Evolutionary conservation across 2,797 vertebrate genomes (phyloP).

Genomic region (Tragopan temminckii): DNA sequence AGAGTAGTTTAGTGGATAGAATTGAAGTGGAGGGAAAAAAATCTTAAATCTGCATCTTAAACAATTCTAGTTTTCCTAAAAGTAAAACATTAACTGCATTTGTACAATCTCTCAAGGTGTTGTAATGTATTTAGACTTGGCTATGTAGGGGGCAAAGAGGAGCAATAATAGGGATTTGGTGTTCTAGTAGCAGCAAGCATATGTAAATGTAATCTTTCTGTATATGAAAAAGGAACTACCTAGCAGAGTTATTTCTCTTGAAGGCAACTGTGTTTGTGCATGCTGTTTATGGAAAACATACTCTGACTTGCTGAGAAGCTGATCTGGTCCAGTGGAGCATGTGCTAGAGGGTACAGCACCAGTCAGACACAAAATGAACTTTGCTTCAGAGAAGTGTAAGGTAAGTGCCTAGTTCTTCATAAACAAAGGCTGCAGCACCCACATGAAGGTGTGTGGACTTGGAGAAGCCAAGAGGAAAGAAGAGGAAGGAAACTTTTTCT

Average conservation of each 20-base stretch:
- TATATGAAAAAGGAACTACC: background rate
- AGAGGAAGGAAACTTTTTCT: background rate
- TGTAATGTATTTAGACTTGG: background rate
- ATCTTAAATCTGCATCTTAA: background rate
- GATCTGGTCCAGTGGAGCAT: background rate
- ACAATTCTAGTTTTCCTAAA: background rate
- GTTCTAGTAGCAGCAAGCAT: background rate
- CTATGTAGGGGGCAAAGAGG: background rate
- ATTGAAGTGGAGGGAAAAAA: background rate
- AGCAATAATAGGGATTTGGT: background rate
- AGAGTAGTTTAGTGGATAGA: background rate
- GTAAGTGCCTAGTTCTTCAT: background rate
- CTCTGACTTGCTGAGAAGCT: background rate
- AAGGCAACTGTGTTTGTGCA: background rate
- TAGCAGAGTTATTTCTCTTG: background rate
- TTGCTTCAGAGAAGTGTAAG: background rate
- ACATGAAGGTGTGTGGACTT: fast-evolving
- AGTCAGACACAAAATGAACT: background rate
- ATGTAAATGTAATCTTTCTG: background rate
- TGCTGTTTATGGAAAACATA: background rate
- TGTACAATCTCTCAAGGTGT: background rate
- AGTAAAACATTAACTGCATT: background rate
- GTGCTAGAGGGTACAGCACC: background rate
- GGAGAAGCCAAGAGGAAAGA: background rate
- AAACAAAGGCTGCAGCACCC: background rate